Evolutionary conservation across 2,113 vertebrate species (phyloP).

Genomic region (Pavo muticus): DNA sequence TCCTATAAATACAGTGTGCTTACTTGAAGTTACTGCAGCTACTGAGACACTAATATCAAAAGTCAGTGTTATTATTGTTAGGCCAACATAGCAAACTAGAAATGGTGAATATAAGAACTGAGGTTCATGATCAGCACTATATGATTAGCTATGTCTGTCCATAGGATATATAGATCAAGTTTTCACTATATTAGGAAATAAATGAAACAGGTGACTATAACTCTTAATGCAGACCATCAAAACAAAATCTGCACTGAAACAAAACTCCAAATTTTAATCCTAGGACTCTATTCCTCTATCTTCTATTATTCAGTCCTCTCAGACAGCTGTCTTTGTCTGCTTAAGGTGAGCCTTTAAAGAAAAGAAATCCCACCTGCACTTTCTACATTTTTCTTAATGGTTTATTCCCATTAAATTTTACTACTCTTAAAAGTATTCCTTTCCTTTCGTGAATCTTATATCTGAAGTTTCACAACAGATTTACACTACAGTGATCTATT

Average conservation of each 20-base stretch:
- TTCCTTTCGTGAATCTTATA: not conserved
- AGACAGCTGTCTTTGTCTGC: not conserved
- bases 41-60: not conserved
- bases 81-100: not conserved
- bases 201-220: not conserved
- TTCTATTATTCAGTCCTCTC: not conserved
- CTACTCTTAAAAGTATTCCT: not conserved
- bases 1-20: not conserved
- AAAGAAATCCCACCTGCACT: not conserved
- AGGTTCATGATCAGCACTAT: not conserved
- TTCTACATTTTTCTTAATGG: not conserved
- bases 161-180: not conserved
- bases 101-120: not conserved
- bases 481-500: not conserved
- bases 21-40: not conserved
- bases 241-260: not conserved
- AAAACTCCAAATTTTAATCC: not conserved
- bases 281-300: not conserved
- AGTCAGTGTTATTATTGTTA: accelerated
- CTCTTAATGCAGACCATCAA: not conserved
- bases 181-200: not conserved
- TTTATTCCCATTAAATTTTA: not conserved
- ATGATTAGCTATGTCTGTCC: not conserved
- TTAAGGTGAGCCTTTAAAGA: not conserved
- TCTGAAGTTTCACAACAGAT: not conserved